phyloP scores from a whole-genome alignment of 2,113 vertebrate species.

The Carettochelys insculpta region DNA sequence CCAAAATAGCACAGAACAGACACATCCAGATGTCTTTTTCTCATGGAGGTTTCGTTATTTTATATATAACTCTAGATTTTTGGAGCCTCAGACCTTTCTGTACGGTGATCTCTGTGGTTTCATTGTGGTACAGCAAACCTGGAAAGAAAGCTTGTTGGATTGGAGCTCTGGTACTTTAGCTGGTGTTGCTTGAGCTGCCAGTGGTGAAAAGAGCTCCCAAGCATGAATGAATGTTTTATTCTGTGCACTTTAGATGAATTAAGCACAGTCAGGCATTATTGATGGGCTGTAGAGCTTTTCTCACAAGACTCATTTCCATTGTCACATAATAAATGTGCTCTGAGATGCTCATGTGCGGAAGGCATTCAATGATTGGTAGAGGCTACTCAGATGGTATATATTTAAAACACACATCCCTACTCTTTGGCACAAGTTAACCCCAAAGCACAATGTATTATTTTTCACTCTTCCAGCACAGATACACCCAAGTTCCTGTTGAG shows the following conservation, averaged over 20 bases:
- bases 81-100: constrained; percentile 34
- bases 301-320: constrained; percentile 20
- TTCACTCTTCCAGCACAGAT: constrained; percentile 62
- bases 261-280: background rate
- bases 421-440: constrained; percentile 57
- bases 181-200: constrained; percentile 49
- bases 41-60: constrained; percentile 57
- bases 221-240: constrained; percentile 52
- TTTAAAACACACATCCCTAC: constrained; percentile 12
- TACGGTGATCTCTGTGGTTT: constrained; percentile 24
- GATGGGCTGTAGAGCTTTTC: background rate
- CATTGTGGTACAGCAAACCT: constrained; percentile 42
- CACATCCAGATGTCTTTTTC: constrained; percentile 63
- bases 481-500: constrained; percentile 56
- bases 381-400: constrained; percentile 37
- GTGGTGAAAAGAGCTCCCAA: constrained; percentile 34
- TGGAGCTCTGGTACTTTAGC: constrained; percentile 47
- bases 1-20: constrained; percentile 45
- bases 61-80: constrained; percentile 64
- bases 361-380: constrained; percentile 23
- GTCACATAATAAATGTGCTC: background rate
- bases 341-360: constrained; percentile 2
- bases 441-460: constrained; percentile 40
- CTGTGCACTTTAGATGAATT: background rate
- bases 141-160: constrained; percentile 43